Evolutionary conservation across 1,140 invertebrate species (phyloP).

Genomic region (Leptoteleia sp.): DNA sequence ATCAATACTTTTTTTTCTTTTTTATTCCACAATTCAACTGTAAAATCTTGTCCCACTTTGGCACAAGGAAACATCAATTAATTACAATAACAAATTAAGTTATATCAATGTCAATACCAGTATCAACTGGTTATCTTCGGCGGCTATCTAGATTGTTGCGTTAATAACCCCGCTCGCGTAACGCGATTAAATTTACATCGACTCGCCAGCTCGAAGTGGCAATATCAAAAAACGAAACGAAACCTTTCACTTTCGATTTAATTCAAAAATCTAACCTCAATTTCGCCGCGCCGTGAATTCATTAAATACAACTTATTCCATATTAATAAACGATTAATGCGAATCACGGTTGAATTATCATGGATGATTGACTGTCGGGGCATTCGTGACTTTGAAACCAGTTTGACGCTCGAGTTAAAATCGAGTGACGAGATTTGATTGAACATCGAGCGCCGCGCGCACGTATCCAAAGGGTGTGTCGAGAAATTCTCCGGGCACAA

Average conservation of each 20-base stretch:
- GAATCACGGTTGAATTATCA: slow-evolving; percentile 52
- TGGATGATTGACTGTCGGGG: slow-evolving; percentile 39
- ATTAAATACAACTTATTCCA: slow-evolving; percentile 44
- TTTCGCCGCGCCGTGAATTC: slow-evolving; percentile 26
- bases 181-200: slow-evolving; percentile 31
- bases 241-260: slow-evolving; percentile 45
- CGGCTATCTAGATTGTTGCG: slow-evolving; percentile 15
- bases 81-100: too few species aligned
- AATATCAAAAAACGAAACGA: slow-evolving; percentile 40
- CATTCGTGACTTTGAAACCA: slow-evolving; percentile 53
- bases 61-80: too few species aligned
- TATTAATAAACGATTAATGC: slow-evolving; percentile 47
- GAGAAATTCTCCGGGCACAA: slow-evolving; percentile 44
- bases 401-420: slow-evolving; percentile 44
- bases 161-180: slow-evolving; percentile 35
- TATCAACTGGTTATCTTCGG: slow-evolving; percentile 26
- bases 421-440: slow-evolving; percentile 53
- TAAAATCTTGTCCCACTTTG: too few species aligned
- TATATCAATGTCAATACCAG: slow-evolving; percentile 37
- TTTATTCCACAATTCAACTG: too few species aligned
- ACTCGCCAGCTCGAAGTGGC: slow-evolving; percentile 9
- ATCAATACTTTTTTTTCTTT: too few species aligned
- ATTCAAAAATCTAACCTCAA: slow-evolving; percentile 39
- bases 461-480: slow-evolving; percentile 53
- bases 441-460: too few species aligned